Evolutionary conservation across 2,888 invertebrate genomes (phyloP).

Genomic region (Mimumesa dahlbomi): DNA sequence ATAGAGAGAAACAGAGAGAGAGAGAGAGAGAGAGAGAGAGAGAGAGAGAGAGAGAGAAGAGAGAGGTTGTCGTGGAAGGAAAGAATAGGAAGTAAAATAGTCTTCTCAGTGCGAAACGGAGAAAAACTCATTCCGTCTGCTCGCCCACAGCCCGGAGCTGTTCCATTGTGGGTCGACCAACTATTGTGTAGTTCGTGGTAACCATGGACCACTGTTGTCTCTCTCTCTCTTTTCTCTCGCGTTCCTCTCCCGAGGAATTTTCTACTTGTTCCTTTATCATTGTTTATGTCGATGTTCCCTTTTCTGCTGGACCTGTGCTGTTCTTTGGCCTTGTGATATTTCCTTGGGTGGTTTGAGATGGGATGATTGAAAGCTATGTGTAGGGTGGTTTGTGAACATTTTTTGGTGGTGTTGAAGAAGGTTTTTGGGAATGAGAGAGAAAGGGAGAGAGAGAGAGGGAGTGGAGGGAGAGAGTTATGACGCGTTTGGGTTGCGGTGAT

Average conservation of each 20-base stretch:
- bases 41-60: conserved; percentile 7
- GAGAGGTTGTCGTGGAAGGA: conserved; percentile 42
- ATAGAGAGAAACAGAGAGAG: conserved; percentile 27
- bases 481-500: too few relatives aligned
- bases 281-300: neutral
- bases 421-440: too few relatives aligned
- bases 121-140: conserved; percentile 73
- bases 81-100: conserved; percentile 70
- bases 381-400: too few relatives aligned
- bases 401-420: too few relatives aligned
- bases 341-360: too few relatives aligned
- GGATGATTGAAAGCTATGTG: too few relatives aligned
- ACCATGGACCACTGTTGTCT: conserved; percentile 57
- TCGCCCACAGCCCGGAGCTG: conserved; percentile 64
- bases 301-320: too few relatives aligned
- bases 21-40: conserved; percentile 8
- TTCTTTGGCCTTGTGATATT: too few relatives aligned
- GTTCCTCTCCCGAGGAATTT: neutral
- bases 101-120: conserved; percentile 68
- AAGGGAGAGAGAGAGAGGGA: too few relatives aligned
- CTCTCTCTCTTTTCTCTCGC: neutral
- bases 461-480: too few relatives aligned
- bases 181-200: conserved; percentile 70
- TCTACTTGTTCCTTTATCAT: neutral
- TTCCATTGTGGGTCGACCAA: conserved; percentile 68